Percentiles rank a stretch among this genome's conserved stretches.
Conservation (phyloP, 2,113 vertebrate genomes). For the Excalfactoria chinensis region DNA sequence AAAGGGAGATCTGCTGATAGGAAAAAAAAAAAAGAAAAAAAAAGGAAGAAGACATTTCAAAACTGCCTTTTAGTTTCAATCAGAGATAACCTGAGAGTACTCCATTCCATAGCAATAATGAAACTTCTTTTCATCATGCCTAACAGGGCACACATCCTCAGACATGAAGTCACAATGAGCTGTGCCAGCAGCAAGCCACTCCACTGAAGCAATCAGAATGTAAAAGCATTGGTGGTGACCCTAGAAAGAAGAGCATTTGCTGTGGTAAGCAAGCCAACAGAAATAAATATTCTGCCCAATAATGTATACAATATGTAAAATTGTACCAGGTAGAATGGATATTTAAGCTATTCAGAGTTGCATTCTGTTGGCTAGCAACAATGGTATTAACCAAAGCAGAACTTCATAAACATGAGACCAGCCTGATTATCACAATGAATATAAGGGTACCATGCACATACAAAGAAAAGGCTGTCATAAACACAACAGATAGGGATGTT, state of each 20-base stretch:
- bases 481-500: neutral
- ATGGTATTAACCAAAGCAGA: constrained; percentile 33
- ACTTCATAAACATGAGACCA: neutral
- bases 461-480: neutral
- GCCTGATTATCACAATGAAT: constrained; percentile 8
- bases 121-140: constrained; percentile 16
- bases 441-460: neutral
- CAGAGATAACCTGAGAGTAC: neutral
- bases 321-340: neutral
- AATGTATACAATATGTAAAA: neutral
- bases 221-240: constrained; percentile 13
- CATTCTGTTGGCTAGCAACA: neutral
- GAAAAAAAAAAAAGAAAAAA: neutral
- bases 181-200: constrained; percentile 20
- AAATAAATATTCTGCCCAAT: neutral
- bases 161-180: neutral
- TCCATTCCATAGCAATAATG: neutral
- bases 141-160: constrained; percentile 14
- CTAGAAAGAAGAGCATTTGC: neutral
- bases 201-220: neutral
- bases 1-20: neutral
- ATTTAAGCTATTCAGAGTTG: neutral
- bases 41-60: neutral
- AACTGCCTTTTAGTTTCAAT: neutral
- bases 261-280: neutral